Conservation (phyloP, 2,888 invertebrate genomes). For the Apamea sordens region DNA sequence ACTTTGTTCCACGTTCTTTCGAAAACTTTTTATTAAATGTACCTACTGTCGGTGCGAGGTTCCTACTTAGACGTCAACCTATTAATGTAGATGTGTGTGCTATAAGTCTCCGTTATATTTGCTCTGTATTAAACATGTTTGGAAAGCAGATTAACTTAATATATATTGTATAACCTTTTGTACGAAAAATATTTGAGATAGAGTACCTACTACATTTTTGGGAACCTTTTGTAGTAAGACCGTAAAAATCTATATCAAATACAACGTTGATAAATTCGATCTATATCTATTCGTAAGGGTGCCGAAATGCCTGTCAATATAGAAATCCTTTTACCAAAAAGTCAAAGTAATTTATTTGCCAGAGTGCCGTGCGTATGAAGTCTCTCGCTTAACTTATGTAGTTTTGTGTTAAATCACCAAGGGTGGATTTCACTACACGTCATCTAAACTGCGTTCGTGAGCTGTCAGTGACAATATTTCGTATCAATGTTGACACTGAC, state of each 20-base stretch:
- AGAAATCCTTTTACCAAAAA: slow-evolving; percentile 16
- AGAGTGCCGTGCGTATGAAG: slow-evolving; percentile 11
- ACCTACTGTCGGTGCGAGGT: slow-evolving; percentile 22
- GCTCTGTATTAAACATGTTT: neutral
- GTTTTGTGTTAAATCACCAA: no score
- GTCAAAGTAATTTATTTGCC: neutral
- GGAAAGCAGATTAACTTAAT: neutral
- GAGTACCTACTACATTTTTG: neutral
- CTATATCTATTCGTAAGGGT: neutral
- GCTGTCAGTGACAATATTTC: no score
- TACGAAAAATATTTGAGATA: neutral
- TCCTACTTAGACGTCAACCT: neutral
- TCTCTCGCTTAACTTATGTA: neutral
- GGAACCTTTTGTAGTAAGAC: neutral
- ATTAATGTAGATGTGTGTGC: slow-evolving; percentile 35
- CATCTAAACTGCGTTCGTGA: no score
- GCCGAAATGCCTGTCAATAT: neutral
- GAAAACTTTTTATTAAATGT: slow-evolving; percentile 69
- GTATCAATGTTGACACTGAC: no score
- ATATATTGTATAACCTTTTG: neutral
- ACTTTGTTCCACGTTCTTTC: slow-evolving; percentile 62
- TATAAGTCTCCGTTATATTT: slow-evolving; percentile 26
- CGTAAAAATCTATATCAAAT: neutral
- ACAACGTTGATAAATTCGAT: slow-evolving; percentile 5
- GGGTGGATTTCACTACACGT: no score